Percentiles rank a stretch among this genome's conserved stretches.
These are phyloP conservation scores for Lycophotia porphyrea DNA, from an alignment of 2,888 invertebrate genomes.

Conservation along the genomic window DNA sequence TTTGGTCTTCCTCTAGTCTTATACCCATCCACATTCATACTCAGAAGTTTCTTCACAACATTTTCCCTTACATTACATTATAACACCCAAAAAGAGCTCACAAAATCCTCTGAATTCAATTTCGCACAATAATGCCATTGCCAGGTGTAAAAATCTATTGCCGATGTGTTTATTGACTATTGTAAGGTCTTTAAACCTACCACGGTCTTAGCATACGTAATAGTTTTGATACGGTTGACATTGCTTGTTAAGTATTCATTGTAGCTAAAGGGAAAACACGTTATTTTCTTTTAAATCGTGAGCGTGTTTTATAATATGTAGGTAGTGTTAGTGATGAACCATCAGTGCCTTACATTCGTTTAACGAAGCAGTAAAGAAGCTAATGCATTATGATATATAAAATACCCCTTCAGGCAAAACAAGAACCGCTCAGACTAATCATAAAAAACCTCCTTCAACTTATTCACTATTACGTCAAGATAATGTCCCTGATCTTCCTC, in stretches of 20 bases:
- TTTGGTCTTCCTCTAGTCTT: no score
- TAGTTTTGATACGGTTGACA: slow-evolving; percentile 1
- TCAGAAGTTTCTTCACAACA: no score
- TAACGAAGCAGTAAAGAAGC: background rate
- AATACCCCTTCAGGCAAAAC: slow-evolving; percentile 19
- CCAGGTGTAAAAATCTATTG: slow-evolving; percentile 25
- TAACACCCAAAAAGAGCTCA: slow-evolving; percentile 7
- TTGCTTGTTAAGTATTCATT: slow-evolving; percentile 4
- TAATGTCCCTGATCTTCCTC: slow-evolving; percentile 59
- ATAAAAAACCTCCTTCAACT: slow-evolving; percentile 18
- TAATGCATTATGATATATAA: slow-evolving; percentile 12
- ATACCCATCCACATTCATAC: no score
- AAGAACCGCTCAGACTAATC: slow-evolving; percentile 18
- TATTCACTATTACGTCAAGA: slow-evolving; percentile 54
- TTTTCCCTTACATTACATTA: no score
- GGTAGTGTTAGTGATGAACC: no score
- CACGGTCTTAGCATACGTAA: slow-evolving; percentile 43
- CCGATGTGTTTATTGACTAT: slow-evolving; percentile 31
- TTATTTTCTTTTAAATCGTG: slow-evolving; percentile 3
- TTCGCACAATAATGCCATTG: slow-evolving; percentile 25
- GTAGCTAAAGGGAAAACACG: slow-evolving; percentile 13
- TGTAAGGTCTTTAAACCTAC: slow-evolving; percentile 26
- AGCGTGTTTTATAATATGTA: no score
- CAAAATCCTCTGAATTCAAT: slow-evolving; percentile 21
- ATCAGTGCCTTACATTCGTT: background rate